Base-by-base conservation (phyloP, 2,113 vertebrate genomes). In the Dryoscopus gambensis region DNA sequence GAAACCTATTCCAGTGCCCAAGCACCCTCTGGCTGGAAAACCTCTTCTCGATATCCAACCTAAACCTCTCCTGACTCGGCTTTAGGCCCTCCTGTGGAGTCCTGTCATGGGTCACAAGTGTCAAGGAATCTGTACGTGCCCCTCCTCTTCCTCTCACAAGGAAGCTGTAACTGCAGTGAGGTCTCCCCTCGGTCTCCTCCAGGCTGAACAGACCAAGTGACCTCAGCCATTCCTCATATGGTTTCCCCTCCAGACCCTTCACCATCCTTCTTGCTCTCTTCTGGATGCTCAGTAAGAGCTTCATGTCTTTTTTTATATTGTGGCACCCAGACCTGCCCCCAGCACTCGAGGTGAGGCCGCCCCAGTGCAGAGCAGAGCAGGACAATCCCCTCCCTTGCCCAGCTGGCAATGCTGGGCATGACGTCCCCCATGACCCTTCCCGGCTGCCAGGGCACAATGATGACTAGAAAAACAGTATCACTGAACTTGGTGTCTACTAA, bases 381-480 rank as follows among this genome's bases (percentile, higher is more conserved):
- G n/a, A 87, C 40, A 87, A 70, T 40, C n/a, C 24, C 19, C 15
- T 55, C 13, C n/a, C 40, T 40, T 11, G 8, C 25, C 40, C 0
- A 0, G 18, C 40, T 55, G 64, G 42, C 0, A 0, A 47, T n/a
- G 39, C 64, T 69, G 21, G 11, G 10, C 39, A 47, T 39, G 47
- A 46, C 30, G 28, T 8, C 0, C 14, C 15, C 28, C 44, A 67
- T 27, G 23, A 44, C 28, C 12, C 27, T 27, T 65, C n/a, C 59
- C n/a, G 75, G 30, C 49, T 64, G 37, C 37, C 47, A 33, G 59
- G 59, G 28, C 31, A 44, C 67, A 56, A 40, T 9, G 52, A 50
- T 33, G 44, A 81, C 12, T n/a, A 46, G 27, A 70, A 31, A 49
- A 92, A 56, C 12, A 62, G 2, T 17, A 40, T 28, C 33, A 35